A percentile compares a stretch with the other conserved stretches of the same genome.
phyloP scores from a whole-genome alignment of 2,113 vertebrate species.

The Oplegnathus fasciatus region DNA sequence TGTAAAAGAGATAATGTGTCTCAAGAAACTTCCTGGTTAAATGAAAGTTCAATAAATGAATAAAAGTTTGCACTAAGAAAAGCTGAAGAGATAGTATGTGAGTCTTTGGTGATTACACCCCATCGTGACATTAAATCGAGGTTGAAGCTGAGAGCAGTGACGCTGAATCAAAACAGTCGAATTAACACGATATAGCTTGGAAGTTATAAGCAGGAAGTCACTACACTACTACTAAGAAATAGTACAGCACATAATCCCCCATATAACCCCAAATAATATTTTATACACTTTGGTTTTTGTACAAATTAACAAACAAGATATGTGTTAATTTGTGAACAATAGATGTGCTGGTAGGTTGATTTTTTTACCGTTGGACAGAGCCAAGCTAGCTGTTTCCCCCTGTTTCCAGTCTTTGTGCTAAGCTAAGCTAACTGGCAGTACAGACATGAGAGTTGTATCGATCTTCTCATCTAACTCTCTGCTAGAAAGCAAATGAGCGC shows the following conservation, averaged over 20 bases:
- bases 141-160: too few relatives aligned
- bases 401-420: not conserved
- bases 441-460: not conserved
- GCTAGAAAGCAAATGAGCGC: not conserved
- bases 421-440: conserved; percentile 12
- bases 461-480: not conserved
- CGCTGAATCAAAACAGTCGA: too few relatives aligned
- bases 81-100: not conserved
- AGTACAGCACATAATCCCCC: not conserved
- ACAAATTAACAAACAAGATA: not conserved
- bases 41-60: not conserved
- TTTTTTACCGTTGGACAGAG: not conserved
- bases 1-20: not conserved
- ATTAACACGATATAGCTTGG: not conserved
- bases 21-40: not conserved
- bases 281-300: not conserved
- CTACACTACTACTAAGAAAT: not conserved
- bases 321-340: not conserved
- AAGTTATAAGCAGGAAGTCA: not conserved
- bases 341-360: not conserved
- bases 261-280: not conserved
- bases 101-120: not conserved
- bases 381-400: not conserved
- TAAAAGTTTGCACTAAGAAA: not conserved
- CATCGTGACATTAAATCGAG: too few relatives aligned